Conservation (phyloP, 1,140 invertebrate genomes). For the Drosophila persimilis region DNA sequence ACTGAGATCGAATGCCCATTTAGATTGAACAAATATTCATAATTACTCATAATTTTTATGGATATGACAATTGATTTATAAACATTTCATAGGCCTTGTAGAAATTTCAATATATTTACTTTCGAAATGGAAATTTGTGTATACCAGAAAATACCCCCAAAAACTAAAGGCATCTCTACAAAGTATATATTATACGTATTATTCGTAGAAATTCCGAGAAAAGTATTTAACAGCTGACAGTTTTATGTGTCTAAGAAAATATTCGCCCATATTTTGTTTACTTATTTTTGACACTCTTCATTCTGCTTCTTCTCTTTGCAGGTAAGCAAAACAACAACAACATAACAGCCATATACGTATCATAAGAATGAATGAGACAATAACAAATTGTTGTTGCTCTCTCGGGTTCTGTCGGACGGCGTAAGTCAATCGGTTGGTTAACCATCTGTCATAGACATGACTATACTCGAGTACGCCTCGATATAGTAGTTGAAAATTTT, state of each 20-base stretch:
- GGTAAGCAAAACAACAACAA: constrained; percentile 64
- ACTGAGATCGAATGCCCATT: too few species aligned
- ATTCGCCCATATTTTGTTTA: constrained; percentile 48
- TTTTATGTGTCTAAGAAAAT: constrained; percentile 50
- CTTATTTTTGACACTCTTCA: constrained; percentile 58
- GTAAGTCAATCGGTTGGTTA: constrained; percentile 64
- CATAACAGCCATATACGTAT: constrained; percentile 22
- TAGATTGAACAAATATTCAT: too few species aligned
- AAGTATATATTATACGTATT: too few species aligned
- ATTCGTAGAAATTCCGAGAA: constrained; percentile 19
- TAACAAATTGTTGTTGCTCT: not conserved
- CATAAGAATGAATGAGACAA: constrained; percentile 17
- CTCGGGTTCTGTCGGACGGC: constrained; percentile 19
- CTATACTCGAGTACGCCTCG: not conserved
- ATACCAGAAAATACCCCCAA: too few species aligned
- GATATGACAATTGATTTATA: too few species aligned
- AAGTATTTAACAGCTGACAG: constrained; percentile 42
- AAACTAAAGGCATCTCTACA: too few species aligned
- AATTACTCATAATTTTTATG: too few species aligned
- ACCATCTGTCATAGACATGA: constrained; percentile 6
- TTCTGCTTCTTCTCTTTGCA: constrained; percentile 60
- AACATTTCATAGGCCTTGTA: too few species aligned
- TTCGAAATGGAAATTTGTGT: too few species aligned
- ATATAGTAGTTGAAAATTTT: constrained; percentile 49
- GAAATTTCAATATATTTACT: too few species aligned